phyloP scores from a whole-genome alignment of 2,797 vertebrate species.

The Propithecus perrieri region DNA sequence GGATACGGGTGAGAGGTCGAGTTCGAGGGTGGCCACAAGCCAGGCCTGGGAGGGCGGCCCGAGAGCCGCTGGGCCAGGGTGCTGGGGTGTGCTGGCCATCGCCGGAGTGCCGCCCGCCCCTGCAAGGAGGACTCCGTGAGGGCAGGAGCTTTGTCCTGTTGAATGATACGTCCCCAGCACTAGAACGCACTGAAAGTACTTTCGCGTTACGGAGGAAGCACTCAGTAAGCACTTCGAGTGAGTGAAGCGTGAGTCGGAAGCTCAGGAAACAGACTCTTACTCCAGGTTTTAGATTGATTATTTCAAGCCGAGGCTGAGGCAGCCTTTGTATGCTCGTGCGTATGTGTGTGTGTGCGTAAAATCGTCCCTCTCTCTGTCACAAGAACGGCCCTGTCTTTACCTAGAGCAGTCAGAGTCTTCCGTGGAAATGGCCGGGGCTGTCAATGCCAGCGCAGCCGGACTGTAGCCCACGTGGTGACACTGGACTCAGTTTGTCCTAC shows the following conservation, averaged over 20 bases:
- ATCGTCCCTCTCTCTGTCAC: not conserved
- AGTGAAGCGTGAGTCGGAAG: not conserved
- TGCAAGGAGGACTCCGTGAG: accelerated
- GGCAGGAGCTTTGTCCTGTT: not conserved
- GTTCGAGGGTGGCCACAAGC: not conserved
- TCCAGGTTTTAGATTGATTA: conserved; percentile 7
- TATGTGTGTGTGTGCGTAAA: accelerated
- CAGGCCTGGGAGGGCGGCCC: not conserved
- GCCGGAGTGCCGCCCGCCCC: accelerated
- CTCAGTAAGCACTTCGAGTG: conserved; percentile 36
- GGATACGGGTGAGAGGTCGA: not conserved
- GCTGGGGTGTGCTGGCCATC: not conserved
- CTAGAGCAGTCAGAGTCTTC: not conserved
- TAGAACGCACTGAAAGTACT: not conserved
- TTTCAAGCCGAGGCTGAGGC: not conserved
- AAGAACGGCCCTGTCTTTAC: not conserved
- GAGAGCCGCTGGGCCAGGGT: not conserved
- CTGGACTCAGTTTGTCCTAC: not conserved
- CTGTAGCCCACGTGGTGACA: accelerated
- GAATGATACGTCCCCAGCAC: not conserved
- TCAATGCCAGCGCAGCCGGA: accelerated
- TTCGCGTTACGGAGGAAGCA: not conserved
- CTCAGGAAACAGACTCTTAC: conserved; percentile 42
- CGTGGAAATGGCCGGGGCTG: not conserved
- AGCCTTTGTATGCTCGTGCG: accelerated